These are phyloP conservation scores for Pristionchus fissidentatus DNA, from an alignment of 2,888 invertebrate genomes.

Conservation along the genomic window DNA sequence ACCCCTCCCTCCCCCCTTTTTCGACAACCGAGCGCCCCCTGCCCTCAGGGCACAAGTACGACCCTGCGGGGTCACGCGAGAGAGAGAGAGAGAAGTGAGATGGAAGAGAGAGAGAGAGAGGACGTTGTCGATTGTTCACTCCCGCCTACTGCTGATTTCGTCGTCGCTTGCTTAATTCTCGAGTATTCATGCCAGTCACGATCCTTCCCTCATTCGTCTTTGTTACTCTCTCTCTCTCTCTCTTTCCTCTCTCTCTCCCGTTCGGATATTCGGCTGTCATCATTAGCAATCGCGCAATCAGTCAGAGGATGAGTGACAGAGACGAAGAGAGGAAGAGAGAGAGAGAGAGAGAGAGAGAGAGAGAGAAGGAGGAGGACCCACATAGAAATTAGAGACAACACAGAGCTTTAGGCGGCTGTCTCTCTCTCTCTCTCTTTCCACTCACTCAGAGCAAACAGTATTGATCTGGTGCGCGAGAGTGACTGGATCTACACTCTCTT, in stretches of 20 bases:
- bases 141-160: neutral
- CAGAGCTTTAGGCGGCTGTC: conserved; percentile 29
- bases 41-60: conserved; percentile 16
- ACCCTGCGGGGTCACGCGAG: neutral
- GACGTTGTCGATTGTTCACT: conserved; percentile 16
- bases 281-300: conserved; percentile 46
- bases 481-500: neutral
- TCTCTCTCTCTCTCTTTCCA: conserved; percentile 25
- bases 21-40: conserved; percentile 31
- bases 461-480: conserved; percentile 41
- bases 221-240: neutral
- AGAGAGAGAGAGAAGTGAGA: conserved; percentile 16
- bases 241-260: neutral
- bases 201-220: neutral
- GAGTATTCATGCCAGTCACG: neutral
- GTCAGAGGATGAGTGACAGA: conserved; percentile 35
- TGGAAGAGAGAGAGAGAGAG: neutral
- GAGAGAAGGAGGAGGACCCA: conserved; percentile 11
- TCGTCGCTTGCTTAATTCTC: neutral
- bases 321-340: neutral
- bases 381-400: conserved; percentile 33
- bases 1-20: conserved; percentile 4
- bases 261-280: conserved; percentile 37
- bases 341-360: neutral
- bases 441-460: conserved; percentile 20